phyloP scores from a whole-genome alignment of 64 coral and sea anemone species.

The Trachythela sp. region DNA sequence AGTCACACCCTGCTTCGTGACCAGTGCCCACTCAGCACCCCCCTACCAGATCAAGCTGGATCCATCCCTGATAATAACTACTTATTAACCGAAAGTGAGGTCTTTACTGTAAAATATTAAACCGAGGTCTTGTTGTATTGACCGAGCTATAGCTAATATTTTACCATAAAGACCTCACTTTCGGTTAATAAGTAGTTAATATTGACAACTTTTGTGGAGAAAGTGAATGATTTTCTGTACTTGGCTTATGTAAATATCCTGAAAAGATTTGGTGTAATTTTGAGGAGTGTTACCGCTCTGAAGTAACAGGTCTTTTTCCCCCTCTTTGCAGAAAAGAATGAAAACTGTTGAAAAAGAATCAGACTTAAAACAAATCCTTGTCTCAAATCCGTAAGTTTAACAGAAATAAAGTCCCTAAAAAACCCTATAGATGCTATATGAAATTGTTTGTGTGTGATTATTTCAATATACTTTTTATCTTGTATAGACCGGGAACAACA shows the following conservation, averaged over 20 bases:
- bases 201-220: not conserved
- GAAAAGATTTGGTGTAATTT: not conserved
- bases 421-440: too few species aligned
- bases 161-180: too few species aligned
- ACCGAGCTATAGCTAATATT: too few species aligned
- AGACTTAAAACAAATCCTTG: constrained; percentile 24
- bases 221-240: not conserved
- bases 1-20: too few species aligned
- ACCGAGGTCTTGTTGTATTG: too few species aligned
- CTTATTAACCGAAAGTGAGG: too few species aligned
- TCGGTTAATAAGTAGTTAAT: not conserved
- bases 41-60: too few species aligned
- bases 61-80: too few species aligned
- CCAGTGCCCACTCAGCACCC: too few species aligned
- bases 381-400: constrained; percentile 9
- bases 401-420: not conserved
- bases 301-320: not conserved
- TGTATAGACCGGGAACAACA: not conserved
- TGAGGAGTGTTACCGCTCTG: not conserved
- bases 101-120: too few species aligned
- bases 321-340: not conserved
- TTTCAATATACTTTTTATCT: not conserved
- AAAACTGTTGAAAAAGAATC: constrained; percentile 14
- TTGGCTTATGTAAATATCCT: not conserved
- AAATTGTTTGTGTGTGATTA: too few species aligned